phyloP scores from a whole-genome alignment of 2,113 vertebrate genomes.

The Pampusana beccarii region DNA sequence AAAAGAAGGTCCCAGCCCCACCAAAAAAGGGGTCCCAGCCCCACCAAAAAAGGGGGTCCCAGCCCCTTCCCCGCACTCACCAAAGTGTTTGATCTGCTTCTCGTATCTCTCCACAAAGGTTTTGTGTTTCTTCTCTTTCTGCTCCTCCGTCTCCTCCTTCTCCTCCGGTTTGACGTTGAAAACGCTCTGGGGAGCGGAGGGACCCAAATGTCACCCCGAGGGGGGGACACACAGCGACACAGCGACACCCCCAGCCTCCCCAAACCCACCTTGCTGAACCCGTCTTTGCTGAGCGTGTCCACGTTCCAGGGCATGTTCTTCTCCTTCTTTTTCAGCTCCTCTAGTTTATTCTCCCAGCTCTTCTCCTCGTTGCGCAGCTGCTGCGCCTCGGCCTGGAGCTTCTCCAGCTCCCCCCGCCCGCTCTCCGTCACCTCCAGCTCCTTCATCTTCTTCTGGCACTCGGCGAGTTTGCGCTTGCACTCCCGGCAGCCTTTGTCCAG shows the following conservation, averaged over 20 bases:
- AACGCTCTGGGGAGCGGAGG: slow-evolving; percentile 74
- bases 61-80: slow-evolving; percentile 64
- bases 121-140: slow-evolving; percentile 90
- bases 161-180: slow-evolving; percentile 82
- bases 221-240: not conserved
- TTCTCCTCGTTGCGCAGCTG: slow-evolving; percentile 82
- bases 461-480: slow-evolving; percentile 74
- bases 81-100: slow-evolving; percentile 88
- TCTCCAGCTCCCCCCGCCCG: slow-evolving; percentile 62
- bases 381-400: slow-evolving; percentile 76
- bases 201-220: not conserved
- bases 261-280: slow-evolving; percentile 87
- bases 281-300: slow-evolving; percentile 89
- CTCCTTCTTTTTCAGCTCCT: slow-evolving; percentile 80
- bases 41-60: rapidly evolving
- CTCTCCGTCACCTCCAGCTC: slow-evolving; percentile 61
- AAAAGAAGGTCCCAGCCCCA: no score
- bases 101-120: slow-evolving; percentile 85
- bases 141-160: slow-evolving; percentile 85
- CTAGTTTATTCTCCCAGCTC: slow-evolving; percentile 78
- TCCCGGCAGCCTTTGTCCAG: slow-evolving; percentile 78
- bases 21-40: no score
- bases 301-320: slow-evolving; percentile 91
- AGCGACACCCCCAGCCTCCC: not conserved
- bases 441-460: slow-evolving; percentile 78